A percentile compares a stretch with the other conserved stretches of the same genome.
Evolutionary conservation across 2,113 vertebrate species (phyloP).

Genomic region (Camelus dromedarius): DNA sequence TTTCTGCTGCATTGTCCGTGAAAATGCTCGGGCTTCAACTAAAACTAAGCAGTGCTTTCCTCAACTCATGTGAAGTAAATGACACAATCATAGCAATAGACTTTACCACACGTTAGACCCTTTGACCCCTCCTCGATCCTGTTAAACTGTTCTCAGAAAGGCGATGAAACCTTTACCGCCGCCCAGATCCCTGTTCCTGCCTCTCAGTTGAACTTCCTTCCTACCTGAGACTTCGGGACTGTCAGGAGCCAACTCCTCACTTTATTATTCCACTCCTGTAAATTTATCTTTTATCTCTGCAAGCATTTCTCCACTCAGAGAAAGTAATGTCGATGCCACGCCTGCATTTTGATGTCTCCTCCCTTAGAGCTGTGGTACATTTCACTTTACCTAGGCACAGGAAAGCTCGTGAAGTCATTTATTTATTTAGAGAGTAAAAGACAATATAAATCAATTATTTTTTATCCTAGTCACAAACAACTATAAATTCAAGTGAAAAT

Average conservation of each 20-base stretch:
- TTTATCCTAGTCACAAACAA: background rate
- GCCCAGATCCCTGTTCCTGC: background rate
- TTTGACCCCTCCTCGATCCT: background rate
- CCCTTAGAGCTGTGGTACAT: background rate
- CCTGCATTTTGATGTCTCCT: background rate
- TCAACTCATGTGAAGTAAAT: background rate
- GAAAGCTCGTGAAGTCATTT: background rate
- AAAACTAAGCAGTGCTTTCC: background rate
- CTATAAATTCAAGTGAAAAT: background rate
- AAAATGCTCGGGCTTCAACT: background rate
- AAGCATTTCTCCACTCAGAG: background rate
- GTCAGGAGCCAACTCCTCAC: background rate
- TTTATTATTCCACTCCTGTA: background rate
- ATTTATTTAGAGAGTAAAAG: constrained; percentile 6
- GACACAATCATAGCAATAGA: no score
- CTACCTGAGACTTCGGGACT: background rate
- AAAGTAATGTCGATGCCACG: background rate
- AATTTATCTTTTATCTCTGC: background rate
- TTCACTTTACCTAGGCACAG: background rate
- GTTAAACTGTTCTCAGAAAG: background rate
- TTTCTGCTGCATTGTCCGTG: background rate
- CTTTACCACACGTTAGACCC: background rate
- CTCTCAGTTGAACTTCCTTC: background rate
- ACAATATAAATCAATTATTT: background rate
- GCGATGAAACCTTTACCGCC: background rate